A percentile compares a stretch with the other conserved stretches of the same genome.
phyloP scores from a whole-genome alignment of 2,113 vertebrate genomes.

The Elephas maximus region DNA sequence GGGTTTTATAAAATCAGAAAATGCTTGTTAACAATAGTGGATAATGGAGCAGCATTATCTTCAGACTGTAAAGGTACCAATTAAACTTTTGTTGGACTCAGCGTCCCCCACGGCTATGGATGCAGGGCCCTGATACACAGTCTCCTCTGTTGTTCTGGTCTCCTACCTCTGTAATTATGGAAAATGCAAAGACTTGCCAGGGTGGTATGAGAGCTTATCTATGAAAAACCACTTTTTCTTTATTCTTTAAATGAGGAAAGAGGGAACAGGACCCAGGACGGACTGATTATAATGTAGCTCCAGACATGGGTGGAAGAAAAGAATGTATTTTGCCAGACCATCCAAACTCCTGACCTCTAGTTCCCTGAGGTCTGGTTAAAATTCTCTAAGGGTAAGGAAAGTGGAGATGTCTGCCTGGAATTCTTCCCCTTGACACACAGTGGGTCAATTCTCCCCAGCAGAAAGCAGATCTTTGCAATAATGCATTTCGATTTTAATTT shows the following conservation, averaged over 20 bases:
- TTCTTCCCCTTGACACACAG: not conserved
- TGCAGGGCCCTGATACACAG: not conserved
- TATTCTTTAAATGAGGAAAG: slow-evolving; percentile 18
- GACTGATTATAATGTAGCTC: not conserved
- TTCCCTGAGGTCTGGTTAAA: not conserved
- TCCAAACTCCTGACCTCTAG: not conserved
- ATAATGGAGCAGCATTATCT: slow-evolving; percentile 55
- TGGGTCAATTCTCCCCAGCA: not conserved
- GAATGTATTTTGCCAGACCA: not conserved
- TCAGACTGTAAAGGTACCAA: slow-evolving; percentile 52
- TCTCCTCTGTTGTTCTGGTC: not conserved
- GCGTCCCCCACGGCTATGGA: not conserved
- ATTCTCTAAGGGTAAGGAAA: rapidly evolving
- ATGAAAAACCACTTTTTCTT: not conserved
- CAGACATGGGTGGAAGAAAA: not conserved
- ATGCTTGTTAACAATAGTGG: slow-evolving; percentile 57
- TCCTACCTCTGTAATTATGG: slow-evolving; percentile 26
- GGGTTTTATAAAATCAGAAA: slow-evolving; percentile 37
- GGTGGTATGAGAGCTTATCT: slow-evolving; percentile 5
- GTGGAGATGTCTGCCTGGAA: not conserved
- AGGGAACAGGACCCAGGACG: slow-evolving; percentile 18
- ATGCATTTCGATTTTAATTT: not conserved
- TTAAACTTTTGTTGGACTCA: slow-evolving; percentile 56
- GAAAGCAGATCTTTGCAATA: not conserved
- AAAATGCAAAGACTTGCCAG: not conserved